Conservation (phyloP, 2,113 vertebrate genomes). For the Dermatemys mawii region DNA sequence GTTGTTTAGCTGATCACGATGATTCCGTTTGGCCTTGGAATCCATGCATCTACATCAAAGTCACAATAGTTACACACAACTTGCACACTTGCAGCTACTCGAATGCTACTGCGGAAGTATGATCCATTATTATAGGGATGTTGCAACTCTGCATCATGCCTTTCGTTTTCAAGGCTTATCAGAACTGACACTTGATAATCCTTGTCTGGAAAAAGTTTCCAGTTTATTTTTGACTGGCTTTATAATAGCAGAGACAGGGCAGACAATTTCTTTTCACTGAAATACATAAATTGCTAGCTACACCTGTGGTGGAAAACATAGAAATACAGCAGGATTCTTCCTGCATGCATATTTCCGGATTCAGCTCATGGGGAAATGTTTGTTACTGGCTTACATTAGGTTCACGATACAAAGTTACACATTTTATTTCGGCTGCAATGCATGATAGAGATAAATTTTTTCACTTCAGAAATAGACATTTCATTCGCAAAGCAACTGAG, state of each 20-base stretch:
- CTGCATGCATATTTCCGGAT: conserved; percentile 5
- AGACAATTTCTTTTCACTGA: neutral
- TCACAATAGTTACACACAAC: neutral
- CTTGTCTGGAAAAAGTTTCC: neutral
- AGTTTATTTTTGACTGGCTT: neutral
- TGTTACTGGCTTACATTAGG: neutral
- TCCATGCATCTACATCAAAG: neutral
- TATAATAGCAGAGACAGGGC: neutral
- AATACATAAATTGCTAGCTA: neutral
- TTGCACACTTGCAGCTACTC: neutral
- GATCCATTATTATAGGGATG: neutral
- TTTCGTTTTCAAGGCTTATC: neutral
- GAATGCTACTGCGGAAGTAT: neutral
- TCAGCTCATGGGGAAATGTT: conserved; percentile 30
- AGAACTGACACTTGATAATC: neutral
- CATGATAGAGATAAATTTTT: conserved; percentile 14
- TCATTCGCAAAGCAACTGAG: conserved; percentile 22
- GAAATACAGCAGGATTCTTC: neutral
- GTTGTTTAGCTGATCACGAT: neutral
- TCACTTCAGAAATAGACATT: conserved; percentile 29
- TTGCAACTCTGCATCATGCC: neutral
- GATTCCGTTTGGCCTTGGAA: neutral
- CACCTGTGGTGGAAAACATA: neutral
- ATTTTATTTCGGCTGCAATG: conserved; percentile 35
- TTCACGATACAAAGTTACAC: conserved; percentile 7